Evolutionary conservation across 2,113 vertebrate genomes (phyloP).

Genomic region (Bothrops jararaca): DNA sequence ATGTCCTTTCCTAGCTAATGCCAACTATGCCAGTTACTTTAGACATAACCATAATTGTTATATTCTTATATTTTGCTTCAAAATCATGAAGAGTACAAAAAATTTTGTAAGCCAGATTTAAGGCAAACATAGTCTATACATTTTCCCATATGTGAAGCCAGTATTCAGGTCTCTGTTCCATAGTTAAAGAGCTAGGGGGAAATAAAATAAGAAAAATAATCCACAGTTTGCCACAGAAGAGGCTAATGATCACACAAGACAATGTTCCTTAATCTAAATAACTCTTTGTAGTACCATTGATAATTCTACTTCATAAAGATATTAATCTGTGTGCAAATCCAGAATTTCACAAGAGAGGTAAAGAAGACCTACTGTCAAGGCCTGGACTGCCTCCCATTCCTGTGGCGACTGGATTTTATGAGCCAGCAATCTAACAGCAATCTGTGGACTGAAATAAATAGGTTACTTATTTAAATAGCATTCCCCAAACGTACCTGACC

Average conservation of each 20-base stretch:
- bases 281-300: not conserved
- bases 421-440: constrained; percentile 85
- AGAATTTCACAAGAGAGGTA: not conserved
- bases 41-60: not conserved
- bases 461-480: not conserved
- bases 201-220: not conserved
- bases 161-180: not conserved
- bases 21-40: not conserved
- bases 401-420: constrained; percentile 97
- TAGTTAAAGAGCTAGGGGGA: not conserved
- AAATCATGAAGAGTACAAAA: not conserved
- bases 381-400: constrained; percentile 93
- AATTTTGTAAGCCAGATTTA: not conserved
- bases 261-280: not conserved
- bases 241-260: not conserved
- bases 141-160: not conserved
- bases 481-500: not conserved
- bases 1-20: not conserved
- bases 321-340: not conserved
- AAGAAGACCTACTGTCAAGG: constrained; percentile 83
- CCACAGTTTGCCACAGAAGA: not conserved
- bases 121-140: not conserved
- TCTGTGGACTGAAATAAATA: constrained; percentile 83
- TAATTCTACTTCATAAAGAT: not conserved
- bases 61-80: not conserved